Percentiles rank a stretch among this genome's conserved stretches.
These are phyloP conservation scores for Lethenteron camtschaticum DNA, from an alignment of 2,113 vertebrate genomes.

Conservation along the genomic window DNA sequence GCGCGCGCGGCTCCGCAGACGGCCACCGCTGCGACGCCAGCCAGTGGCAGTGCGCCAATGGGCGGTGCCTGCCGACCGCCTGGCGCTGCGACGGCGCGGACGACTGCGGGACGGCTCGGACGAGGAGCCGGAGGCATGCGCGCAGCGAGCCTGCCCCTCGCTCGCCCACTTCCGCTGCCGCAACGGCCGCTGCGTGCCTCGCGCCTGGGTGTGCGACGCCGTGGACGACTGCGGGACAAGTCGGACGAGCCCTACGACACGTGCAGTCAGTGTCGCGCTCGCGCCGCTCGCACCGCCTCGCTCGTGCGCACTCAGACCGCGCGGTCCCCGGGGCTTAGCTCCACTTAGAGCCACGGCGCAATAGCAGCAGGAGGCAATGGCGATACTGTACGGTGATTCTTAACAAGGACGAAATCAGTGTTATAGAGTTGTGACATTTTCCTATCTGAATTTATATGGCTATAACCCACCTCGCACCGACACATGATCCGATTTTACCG, in stretches of 20 bases:
- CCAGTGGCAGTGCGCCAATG: constrained; percentile 9
- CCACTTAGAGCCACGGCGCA: too few species aligned
- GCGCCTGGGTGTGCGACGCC: constrained; percentile 21
- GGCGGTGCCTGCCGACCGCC: constrained; percentile 28
- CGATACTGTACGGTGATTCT: too few species aligned
- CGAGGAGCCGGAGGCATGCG: constrained; percentile 23
- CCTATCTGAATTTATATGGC: too few species aligned
- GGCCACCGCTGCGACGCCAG: constrained; percentile 20
- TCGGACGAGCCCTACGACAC: constrained; percentile 20
- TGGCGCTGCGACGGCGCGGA: constrained; percentile 38
- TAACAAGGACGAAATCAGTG: too few species aligned
- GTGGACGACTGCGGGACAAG: constrained; percentile 21
- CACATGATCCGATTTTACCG: too few species aligned
- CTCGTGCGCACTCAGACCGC: too few species aligned
- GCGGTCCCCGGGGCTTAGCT: too few species aligned
- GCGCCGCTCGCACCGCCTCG: too few species aligned
- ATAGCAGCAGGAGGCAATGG: too few species aligned
- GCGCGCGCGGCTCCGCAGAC: constrained; percentile 21
- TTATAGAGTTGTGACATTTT: too few species aligned
- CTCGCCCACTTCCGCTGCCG: constrained; percentile 20
- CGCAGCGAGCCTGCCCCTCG: constrained; percentile 25
- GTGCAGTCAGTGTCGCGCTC: too few species aligned
- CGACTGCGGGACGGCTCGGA: constrained; percentile 52
- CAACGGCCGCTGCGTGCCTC: constrained; percentile 20
- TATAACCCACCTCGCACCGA: too few species aligned